Conservation (phyloP, 2,888 invertebrate genomes). For the Caenorhabditis doughertyi region DNA sequence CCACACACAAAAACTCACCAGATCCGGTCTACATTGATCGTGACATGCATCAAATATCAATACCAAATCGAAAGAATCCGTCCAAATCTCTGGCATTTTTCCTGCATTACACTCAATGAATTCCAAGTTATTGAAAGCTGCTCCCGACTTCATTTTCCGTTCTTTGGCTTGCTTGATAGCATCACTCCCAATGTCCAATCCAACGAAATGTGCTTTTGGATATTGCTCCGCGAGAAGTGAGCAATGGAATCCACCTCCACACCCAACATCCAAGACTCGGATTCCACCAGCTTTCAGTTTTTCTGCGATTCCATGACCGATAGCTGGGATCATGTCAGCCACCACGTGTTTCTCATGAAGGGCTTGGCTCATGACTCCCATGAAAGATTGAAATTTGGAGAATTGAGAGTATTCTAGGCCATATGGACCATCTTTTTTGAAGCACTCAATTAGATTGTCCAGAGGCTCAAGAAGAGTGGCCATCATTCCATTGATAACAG, state of each 20-base stretch:
- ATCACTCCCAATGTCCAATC: conserved; percentile 73
- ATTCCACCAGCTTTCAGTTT: conserved; percentile 65
- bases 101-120: conserved; percentile 70
- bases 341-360: conserved; percentile 74
- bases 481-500: conserved; percentile 43
- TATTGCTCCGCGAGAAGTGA: conserved; percentile 68
- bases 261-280: conserved; percentile 76
- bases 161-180: conserved; percentile 69
- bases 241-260: conserved; percentile 76
- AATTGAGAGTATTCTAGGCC: conserved; percentile 73
- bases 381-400: conserved; percentile 69
- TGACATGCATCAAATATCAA: conserved; percentile 79
- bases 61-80: conserved; percentile 72
- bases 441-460: conserved; percentile 65
- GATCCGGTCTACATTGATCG: conserved; percentile 76
- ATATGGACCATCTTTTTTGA: conserved; percentile 70
- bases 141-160: conserved; percentile 31
- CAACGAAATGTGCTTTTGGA: conserved; percentile 73
- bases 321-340: conserved; percentile 69
- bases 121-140: conserved; percentile 65
- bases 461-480: conserved; percentile 55
- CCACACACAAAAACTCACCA: conserved; percentile 63
- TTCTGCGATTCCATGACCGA: conserved; percentile 53
- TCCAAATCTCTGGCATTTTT: conserved; percentile 70
- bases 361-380: conserved; percentile 66